Conservation (phyloP, 2,113 vertebrate genomes). For the Taxidea taxus region DNA sequence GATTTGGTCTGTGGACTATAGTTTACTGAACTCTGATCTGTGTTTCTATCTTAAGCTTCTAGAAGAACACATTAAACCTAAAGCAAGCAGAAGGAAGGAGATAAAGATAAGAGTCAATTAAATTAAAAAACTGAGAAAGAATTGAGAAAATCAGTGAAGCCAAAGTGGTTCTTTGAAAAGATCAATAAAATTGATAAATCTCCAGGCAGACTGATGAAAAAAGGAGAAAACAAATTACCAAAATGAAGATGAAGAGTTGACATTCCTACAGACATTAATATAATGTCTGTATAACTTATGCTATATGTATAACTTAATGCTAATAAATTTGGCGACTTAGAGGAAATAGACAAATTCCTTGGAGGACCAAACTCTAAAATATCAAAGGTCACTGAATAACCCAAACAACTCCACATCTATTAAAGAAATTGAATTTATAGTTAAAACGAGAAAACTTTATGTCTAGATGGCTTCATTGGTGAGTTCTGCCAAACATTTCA, state of each 20-base stretch:
- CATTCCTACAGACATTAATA: not conserved
- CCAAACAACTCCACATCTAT: not conserved
- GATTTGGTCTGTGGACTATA: not conserved
- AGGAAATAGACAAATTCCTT: constrained; percentile 18
- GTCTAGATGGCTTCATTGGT: not conserved
- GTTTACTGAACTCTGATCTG: not conserved
- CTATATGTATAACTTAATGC: not conserved
- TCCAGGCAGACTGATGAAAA: not conserved
- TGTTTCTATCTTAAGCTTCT: constrained; percentile 33
- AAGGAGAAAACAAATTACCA: not conserved
- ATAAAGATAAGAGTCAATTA: not conserved
- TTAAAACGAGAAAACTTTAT: not conserved
- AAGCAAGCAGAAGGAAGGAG: not conserved
- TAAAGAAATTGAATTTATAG: not conserved
- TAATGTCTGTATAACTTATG: no score
- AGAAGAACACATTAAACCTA: not conserved
- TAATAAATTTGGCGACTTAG: constrained; percentile 1
- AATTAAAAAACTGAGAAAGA: constrained; percentile 29
- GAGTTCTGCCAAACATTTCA: not conserved
- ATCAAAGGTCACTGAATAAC: not conserved
- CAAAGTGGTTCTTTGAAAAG: constrained; percentile 8
- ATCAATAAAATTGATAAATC: constrained; percentile 1
- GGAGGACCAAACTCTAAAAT: not conserved
- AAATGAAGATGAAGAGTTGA: not conserved
- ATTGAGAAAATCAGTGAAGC: not conserved